Evolutionary conservation across 2,113 vertebrate genomes (phyloP).

Genomic region (human): DNA sequence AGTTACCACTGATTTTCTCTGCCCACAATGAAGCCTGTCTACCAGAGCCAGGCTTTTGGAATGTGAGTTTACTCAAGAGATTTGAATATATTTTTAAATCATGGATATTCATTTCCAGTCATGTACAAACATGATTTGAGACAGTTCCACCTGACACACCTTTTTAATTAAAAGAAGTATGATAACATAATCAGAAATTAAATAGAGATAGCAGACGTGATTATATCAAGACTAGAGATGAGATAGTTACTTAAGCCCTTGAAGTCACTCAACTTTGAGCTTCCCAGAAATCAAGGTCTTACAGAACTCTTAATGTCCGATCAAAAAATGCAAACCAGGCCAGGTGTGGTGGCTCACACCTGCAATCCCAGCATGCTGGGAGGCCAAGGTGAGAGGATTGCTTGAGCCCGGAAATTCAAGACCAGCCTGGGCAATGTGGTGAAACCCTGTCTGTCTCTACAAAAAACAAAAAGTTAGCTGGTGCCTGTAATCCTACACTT

Average conservation of each 20-base stretch:
- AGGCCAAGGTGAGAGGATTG: no score
- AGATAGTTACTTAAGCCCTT: neutral
- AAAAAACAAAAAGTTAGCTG: no score
- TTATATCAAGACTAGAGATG: neutral
- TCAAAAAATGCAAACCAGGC: neutral
- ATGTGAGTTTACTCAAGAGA: neutral
- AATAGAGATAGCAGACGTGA: neutral
- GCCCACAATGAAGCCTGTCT: neutral
- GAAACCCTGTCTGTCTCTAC: no score
- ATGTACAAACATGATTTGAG: neutral
- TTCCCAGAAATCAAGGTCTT: neutral
- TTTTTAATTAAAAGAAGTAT: neutral
- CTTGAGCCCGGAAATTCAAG: no score
- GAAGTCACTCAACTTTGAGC: neutral
- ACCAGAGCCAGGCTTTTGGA: neutral
- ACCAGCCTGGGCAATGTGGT: no score
- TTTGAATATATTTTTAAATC: neutral
- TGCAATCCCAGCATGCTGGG: no score
- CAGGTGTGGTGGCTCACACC: no score
- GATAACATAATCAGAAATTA: neutral
- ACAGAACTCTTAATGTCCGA: neutral
- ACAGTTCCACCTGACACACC: neutral
- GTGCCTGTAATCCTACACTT: no score
- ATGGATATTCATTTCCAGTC: neutral
- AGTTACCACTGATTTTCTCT: neutral